A percentile compares a stretch with the other conserved stretches of the same genome.
Evolutionary conservation across 2,888 invertebrate genomes (phyloP).

Genomic region (Sarcophaga variegata): DNA sequence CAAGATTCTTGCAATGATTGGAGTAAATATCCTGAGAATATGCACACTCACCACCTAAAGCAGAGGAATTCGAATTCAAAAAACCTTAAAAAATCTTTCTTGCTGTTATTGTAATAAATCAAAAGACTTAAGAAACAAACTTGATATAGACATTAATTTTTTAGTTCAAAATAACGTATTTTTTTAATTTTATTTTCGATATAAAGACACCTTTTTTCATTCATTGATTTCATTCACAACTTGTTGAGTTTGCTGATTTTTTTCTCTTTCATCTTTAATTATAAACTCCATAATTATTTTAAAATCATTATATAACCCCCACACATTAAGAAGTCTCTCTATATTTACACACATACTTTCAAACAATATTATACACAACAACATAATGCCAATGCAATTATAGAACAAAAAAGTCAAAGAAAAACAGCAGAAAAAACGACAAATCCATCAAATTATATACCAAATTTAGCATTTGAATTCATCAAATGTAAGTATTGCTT

Average conservation of each 20-base stretch:
- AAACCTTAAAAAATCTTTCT: too few species aligned
- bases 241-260: conserved; percentile 11
- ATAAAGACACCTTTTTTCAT: not conserved
- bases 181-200: too few species aligned
- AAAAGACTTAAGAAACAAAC: too few species aligned
- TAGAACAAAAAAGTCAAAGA: conserved; percentile 46
- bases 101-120: too few species aligned
- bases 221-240: conserved; percentile 14
- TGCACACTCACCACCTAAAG: too few species aligned
- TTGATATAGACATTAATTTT: too few species aligned
- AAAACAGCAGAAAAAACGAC: conserved; percentile 26
- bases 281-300: conserved; percentile 24
- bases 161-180: too few species aligned
- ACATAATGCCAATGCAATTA: conserved; percentile 41
- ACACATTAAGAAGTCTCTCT: not conserved
- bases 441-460: conserved; percentile 40
- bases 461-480: conserved; percentile 46
- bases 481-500: not conserved
- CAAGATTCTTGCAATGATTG: too few species aligned
- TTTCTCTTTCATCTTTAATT: not conserved
- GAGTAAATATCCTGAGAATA: too few species aligned
- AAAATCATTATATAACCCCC: conserved; percentile 27
- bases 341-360: not conserved
- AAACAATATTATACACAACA: conserved; percentile 34
- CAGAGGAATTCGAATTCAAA: too few species aligned